Base-by-base conservation (phyloP, 2,888 invertebrate species). In the Brenthis daphne region DNA sequence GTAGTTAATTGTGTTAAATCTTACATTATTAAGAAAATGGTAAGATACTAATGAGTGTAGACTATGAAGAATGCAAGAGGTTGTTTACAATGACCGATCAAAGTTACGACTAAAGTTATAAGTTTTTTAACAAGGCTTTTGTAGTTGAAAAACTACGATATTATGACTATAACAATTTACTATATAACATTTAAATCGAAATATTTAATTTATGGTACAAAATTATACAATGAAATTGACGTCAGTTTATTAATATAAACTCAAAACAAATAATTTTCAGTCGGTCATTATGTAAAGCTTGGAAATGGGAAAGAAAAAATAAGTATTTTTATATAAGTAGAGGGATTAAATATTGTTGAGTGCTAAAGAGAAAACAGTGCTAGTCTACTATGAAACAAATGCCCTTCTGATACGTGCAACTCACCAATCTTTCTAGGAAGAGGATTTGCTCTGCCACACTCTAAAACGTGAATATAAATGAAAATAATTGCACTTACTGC, bases 401-500 rank as follows among this genome's bases (percentile, higher is more conserved):
- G 24, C 29, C 50, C 29, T 8, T 12, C 48, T 58, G 33, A 50
- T 50, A 6, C 12, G 55, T 65, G 73, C 75, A 76, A 90, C 90
- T 92, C 89, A 91, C 92, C 92, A 80, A 92, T 81, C 85, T 91
- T 92, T 87, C 89, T 90, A 85, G 90, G 89, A 77, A 90, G 87
- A 80, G 86, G 89, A 83, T 93, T 93, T 84, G 89, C 90, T 85
- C 89, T 88, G 85, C 93, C 93, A 85, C 93, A 93, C 79, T 88
- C 93, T 93, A 93, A 84, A 92, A 90, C 71, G 83, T 85, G 84
- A 92, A 89, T 72, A 82, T 85, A 82, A 85, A 86, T 73, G 60
- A 67, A 67, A 68, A 68, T 53, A 65, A 63, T 53, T 64, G 51
- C 43, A 57, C 14, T 68, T 68, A 55, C 13, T 43, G 37, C 2